phyloP scores from a whole-genome alignment of 1,140 invertebrate species.

The Araneus ventricosus region DNA sequence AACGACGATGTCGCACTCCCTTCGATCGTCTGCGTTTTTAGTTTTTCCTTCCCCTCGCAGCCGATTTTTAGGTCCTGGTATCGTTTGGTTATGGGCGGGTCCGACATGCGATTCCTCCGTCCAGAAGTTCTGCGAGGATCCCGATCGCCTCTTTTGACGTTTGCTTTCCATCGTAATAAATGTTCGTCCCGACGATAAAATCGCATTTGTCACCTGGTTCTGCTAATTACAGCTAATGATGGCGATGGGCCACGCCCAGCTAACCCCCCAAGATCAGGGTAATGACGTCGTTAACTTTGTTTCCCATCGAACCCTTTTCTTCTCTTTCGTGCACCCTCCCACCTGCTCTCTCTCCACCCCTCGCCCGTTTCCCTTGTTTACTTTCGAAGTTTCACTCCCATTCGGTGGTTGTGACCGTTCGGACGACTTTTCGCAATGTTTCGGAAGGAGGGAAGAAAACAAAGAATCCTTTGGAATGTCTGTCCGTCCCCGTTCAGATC shows the following conservation, averaged over 20 bases:
- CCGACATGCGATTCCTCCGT: constrained; percentile 69
- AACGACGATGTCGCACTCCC: constrained; percentile 65
- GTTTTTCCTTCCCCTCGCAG: constrained; percentile 27
- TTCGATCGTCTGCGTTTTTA: constrained; percentile 64
- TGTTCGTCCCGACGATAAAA: constrained; percentile 66
- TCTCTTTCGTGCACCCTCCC: constrained; percentile 10
- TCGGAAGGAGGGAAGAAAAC: not conserved
- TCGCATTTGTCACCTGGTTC: constrained; percentile 75
- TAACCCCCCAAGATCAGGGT: constrained; percentile 71
- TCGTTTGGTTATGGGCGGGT: constrained; percentile 62
- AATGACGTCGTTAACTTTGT: constrained; percentile 75
- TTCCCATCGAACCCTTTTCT: constrained; percentile 4
- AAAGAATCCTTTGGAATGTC: not conserved
- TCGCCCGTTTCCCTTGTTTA: constrained; percentile 37
- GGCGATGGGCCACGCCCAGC: constrained; percentile 64
- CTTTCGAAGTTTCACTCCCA: constrained; percentile 25
- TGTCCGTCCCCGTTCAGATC: not conserved
- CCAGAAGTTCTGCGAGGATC: constrained; percentile 48
- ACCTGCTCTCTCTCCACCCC: not conserved
- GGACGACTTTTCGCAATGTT: constrained; percentile 45
- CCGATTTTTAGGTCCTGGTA: constrained; percentile 61
- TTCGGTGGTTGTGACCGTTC: not conserved
- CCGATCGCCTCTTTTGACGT: constrained; percentile 43
- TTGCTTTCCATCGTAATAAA: constrained; percentile 62
- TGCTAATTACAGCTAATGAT: constrained; percentile 75